Evolutionary conservation across 2,888 invertebrate genomes (phyloP), one percentile per base, ranked within the genome.

Genomic region (Paralinhomoeus sp.): DNA sequence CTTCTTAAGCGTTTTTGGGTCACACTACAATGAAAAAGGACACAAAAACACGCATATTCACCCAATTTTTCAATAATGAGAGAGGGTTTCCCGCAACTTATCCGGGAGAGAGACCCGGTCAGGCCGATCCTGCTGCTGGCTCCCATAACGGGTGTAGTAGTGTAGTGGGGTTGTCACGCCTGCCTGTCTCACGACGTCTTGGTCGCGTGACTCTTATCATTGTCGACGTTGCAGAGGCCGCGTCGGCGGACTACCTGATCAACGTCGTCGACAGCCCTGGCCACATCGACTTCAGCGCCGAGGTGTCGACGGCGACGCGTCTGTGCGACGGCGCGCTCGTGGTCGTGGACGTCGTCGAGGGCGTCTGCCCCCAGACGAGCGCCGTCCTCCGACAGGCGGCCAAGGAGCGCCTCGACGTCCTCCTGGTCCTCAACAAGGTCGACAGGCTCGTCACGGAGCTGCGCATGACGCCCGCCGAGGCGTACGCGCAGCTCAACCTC

Each of bases 231-330:
- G 21, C 21, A 17, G 21, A 41, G 18, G 7, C 23, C 24, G 39
- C n/a, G n/a, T n/a, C n/a, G n/a, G n/a, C n/a, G 35, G 70, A 73
- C 44, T 78, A 72, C 62, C 67, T 91, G 37, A 72, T 97, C n/a
- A 97, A 97, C 69, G 68, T 97, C 44, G 85, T 97, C 55, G 97
- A 97, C 67, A 89, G 91, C 1, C 97, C 97, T 0, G 93, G 93
- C 0, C 93, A 97, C 67, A 85, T 97, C 3, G 93, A 97, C 67
- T 97, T 97, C 67, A 81, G 84, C 1, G 81, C 82, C 47, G 97
- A 97, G 70, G 93, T 97, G 1, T 85, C 85, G 0, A 87, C 93
- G 1, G 97, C 93, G 1, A 80, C 93, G 3, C 71, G 91, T 52
- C 71, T 97, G 12, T 89, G 89, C 63, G 97, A 99, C 70, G 89